Evolutionary conservation across 2,797 vertebrate species (phyloP).

Genomic region (Prunella strophiata): DNA sequence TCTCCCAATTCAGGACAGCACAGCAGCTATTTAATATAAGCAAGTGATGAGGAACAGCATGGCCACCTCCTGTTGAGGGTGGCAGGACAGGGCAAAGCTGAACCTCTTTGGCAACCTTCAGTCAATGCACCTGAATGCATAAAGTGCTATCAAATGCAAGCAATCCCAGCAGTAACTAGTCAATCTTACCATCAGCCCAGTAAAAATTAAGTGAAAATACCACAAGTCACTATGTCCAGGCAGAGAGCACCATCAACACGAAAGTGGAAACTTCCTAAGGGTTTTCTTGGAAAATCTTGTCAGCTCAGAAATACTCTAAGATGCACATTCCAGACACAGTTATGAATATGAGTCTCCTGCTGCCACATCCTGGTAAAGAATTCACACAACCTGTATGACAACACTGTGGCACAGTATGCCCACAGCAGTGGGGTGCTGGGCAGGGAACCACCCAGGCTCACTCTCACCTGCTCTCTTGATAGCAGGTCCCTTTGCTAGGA

Average conservation of each 20-base stretch:
- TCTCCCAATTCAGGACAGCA: neutral
- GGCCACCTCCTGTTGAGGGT: neutral
- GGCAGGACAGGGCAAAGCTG: neutral
- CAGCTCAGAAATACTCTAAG: neutral
- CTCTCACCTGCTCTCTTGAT: neutral
- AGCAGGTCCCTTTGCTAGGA: neutral
- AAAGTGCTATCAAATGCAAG: neutral
- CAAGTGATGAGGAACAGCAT: neutral
- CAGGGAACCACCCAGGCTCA: neutral
- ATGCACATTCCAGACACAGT: neutral
- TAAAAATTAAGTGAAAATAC: neutral
- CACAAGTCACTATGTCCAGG: neutral
- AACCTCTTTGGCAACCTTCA: neutral
- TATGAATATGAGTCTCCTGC: neutral
- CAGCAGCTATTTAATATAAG: neutral
- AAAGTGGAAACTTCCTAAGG: neutral
- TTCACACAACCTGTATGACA: neutral
- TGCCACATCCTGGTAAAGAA: neutral
- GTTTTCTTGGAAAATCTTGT: neutral
- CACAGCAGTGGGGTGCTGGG: neutral
- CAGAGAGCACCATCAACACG: rapidly evolving
- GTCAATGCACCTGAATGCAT: neutral
- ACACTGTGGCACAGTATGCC: neutral
- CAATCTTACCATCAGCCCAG: neutral
- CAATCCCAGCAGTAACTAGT: neutral